These are phyloP conservation scores for Andrena hattorfiana DNA, from an alignment of 2,888 invertebrate species.

Conservation along the genomic window DNA sequence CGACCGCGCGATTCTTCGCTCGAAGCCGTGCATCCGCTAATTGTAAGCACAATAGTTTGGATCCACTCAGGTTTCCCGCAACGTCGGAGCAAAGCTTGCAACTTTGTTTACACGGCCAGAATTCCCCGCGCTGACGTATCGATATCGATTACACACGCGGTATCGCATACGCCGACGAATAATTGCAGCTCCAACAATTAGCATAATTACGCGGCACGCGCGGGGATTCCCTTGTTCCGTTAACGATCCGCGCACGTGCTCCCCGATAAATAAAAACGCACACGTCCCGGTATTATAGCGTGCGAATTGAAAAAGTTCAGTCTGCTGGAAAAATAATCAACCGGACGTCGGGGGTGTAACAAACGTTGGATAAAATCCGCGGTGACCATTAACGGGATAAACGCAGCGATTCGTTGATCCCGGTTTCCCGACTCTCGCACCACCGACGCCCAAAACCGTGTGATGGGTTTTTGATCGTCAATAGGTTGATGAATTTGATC, in stretches of 20 bases:
- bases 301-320: conserved; percentile 29
- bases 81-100: not conserved
- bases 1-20: not conserved
- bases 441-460: not conserved
- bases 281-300: not conserved
- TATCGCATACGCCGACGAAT: conserved; percentile 1
- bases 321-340: conserved; percentile 35
- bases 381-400: conserved; percentile 42
- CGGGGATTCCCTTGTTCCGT: not conserved
- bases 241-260: not conserved
- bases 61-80: conserved; percentile 4
- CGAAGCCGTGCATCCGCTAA: not conserved
- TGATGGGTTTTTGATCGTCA: conserved; percentile 6
- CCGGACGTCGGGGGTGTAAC: not conserved
- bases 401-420: conserved; percentile 18
- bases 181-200: conserved; percentile 32
- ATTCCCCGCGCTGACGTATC: conserved; percentile 11
- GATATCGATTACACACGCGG: conserved; percentile 9
- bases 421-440: conserved; percentile 8
- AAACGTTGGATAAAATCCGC: conserved; percentile 15
- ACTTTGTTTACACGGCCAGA: conserved; percentile 21
- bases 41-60: conserved; percentile 20
- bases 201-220: conserved; percentile 29
- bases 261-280: not conserved
- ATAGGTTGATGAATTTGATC: not conserved